These are phyloP conservation scores for Archips xylosteana DNA, from an alignment of 2,888 invertebrate genomes.

Conservation along the genomic window DNA sequence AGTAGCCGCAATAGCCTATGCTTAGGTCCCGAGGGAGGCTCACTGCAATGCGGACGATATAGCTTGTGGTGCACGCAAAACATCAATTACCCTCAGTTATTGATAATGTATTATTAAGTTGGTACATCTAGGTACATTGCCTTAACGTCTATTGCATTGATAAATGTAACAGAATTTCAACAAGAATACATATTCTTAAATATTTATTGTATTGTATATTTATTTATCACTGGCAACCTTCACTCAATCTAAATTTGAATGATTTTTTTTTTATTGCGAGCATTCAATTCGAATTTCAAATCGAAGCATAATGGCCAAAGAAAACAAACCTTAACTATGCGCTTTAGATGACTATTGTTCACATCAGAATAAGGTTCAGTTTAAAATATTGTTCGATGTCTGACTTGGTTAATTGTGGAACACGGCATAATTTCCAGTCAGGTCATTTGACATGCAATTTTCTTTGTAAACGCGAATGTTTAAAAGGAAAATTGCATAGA, in stretches of 20 bases:
- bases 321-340: not conserved
- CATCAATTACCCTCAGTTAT: conserved; percentile 35
- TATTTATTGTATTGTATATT: too few relatives aligned
- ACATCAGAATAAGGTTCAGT: not conserved
- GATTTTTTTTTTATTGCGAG: not conserved
- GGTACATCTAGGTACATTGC: not conserved
- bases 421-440: conserved; percentile 17
- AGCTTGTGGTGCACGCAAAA: conserved; percentile 30
- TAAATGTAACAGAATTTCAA: not conserved
- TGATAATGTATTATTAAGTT: conserved; percentile 34
- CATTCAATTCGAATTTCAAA: conserved; percentile 18
- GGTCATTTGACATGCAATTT: conserved; percentile 36
- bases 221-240: conserved; percentile 1
- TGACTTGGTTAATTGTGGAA: not conserved
- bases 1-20: conserved; percentile 26
- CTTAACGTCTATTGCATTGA: not conserved
- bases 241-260: conserved; percentile 1
- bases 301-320: not conserved
- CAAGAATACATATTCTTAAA: too few relatives aligned
- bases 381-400: not conserved
- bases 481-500: conserved; percentile 18
- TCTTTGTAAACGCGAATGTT: conserved; percentile 25
- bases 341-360: not conserved
- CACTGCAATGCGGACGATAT: conserved; percentile 40
- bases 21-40: conserved; percentile 31